Conservation (phyloP, 1,140 invertebrate genomes). For the Aphaenogaster floridana region DNA sequence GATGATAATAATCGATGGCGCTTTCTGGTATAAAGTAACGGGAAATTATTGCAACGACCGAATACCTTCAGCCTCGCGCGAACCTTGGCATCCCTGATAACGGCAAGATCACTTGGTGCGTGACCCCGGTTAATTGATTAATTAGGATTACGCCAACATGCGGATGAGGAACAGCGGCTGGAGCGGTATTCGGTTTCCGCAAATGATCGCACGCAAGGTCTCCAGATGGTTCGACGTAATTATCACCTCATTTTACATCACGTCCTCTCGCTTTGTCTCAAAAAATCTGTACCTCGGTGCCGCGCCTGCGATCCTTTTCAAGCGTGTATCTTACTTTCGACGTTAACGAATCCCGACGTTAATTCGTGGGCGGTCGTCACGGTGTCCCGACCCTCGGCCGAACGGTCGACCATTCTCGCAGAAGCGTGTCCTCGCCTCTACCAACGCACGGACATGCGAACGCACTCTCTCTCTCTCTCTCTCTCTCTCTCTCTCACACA, state of each 20-base stretch:
- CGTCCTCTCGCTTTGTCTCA: not conserved
- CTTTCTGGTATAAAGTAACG: not conserved
- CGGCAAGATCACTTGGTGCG: not conserved
- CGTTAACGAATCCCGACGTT: constrained; percentile 42
- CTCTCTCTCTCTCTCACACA: not conserved
- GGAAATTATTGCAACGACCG: not conserved
- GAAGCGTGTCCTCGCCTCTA: constrained; percentile 9
- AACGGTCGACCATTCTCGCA: constrained; percentile 36
- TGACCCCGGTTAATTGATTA: constrained; percentile 7
- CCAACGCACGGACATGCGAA: constrained; percentile 7
- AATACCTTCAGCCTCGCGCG: not conserved
- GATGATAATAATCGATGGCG: not conserved
- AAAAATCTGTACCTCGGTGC: not conserved
- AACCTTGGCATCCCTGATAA: not conserved
- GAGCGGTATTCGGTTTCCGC: constrained; percentile 1
- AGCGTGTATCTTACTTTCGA: not conserved
- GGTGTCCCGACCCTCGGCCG: constrained; percentile 19
- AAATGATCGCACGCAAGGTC: not conserved
- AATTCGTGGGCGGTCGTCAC: constrained; percentile 23
- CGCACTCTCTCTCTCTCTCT: constrained; percentile 9
- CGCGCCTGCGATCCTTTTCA: not conserved
- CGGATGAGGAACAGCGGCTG: not conserved
- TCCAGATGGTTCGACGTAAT: not conserved
- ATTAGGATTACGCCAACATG: not conserved
- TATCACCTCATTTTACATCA: not conserved